These are phyloP conservation scores for Drosophila neocordata DNA, from an alignment of 1,140 invertebrate genomes.

Conservation along the genomic window DNA sequence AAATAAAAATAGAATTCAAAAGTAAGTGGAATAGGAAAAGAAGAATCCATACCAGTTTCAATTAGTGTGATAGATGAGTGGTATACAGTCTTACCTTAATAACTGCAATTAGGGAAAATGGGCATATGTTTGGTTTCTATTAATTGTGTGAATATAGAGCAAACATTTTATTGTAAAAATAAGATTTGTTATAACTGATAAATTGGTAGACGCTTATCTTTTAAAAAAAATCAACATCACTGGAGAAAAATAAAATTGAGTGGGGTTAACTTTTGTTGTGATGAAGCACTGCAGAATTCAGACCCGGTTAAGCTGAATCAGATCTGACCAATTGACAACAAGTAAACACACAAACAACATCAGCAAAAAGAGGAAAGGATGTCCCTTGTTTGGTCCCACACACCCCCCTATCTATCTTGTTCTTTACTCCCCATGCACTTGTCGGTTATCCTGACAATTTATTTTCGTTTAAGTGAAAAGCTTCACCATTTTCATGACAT, in stretches of 20 bases:
- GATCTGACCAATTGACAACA: slow-evolving; percentile 5
- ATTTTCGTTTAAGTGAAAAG: slow-evolving; percentile 24
- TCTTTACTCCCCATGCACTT: slow-evolving; percentile 36
- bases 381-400: background rate
- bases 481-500: slow-evolving; percentile 27
- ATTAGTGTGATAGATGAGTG: background rate
- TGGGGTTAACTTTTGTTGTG: slow-evolving; percentile 5
- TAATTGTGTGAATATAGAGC: slow-evolving; percentile 57
- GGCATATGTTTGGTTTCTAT: slow-evolving; percentile 67
- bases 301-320: background rate
- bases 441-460: slow-evolving; percentile 68
- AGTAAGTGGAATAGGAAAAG: slow-evolving; percentile 11
- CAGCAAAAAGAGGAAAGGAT: slow-evolving; percentile 44
- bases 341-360: too few species aligned
- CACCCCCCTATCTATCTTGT: background rate
- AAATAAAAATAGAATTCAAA: slow-evolving; percentile 38
- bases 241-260: slow-evolving; percentile 33
- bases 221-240: slow-evolving; percentile 29
- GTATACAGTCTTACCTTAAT: background rate
- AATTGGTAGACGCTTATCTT: slow-evolving; percentile 38
- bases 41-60: slow-evolving; percentile 53
- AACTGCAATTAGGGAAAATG: slow-evolving; percentile 41
- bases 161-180: slow-evolving; percentile 22
- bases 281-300: background rate
- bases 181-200: slow-evolving; percentile 48